Evolutionary conservation across 1,140 invertebrate species (phyloP).

Genomic region (Ceratina australensis): DNA sequence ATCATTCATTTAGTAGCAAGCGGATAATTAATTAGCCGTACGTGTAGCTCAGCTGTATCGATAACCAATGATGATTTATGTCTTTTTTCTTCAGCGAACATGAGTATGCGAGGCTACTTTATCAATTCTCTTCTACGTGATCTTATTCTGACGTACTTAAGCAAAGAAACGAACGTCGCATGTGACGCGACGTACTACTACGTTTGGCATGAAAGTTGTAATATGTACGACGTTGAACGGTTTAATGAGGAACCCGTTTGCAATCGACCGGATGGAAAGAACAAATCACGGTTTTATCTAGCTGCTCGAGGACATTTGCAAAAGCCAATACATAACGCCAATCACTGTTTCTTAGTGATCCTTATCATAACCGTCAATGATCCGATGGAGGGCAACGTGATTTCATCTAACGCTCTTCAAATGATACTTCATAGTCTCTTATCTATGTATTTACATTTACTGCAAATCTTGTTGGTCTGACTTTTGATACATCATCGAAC

Average conservation of each 20-base stretch:
- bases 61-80: background rate
- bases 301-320: background rate
- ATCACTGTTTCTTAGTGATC: too few relatives aligned
- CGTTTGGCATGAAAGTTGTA: background rate
- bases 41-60: background rate
- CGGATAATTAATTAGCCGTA: background rate
- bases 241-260: background rate
- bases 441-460: background rate
- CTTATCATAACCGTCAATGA: background rate
- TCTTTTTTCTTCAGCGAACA: background rate
- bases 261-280: background rate
- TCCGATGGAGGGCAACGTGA: background rate
- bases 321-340: too few relatives aligned
- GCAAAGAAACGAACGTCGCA: background rate
- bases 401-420: background rate
- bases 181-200: too few relatives aligned
- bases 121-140: too few relatives aligned
- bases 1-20: background rate
- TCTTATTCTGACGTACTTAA: background rate
- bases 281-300: constrained; percentile 13
- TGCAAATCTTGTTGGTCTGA: too few relatives aligned
- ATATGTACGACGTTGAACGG: background rate
- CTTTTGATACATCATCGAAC: too few relatives aligned
- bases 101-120: background rate
- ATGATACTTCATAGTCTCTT: background rate